These are phyloP conservation scores for Malachius bipustulatus DNA, from an alignment of 2,888 invertebrate species.

Conservation along the genomic window DNA sequence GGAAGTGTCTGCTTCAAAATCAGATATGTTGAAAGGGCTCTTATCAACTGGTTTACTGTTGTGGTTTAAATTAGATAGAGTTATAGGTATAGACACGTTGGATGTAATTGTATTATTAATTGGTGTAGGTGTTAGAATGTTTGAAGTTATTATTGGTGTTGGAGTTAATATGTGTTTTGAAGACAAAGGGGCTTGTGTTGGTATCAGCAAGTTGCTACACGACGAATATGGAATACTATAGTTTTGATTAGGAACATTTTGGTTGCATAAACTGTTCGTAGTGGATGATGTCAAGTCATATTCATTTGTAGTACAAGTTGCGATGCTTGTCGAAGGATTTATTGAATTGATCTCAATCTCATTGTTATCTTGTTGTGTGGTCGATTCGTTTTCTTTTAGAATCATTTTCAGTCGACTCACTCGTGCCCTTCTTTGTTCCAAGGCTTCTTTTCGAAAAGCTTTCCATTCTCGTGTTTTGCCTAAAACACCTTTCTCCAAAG, in stretches of 20 bases:
- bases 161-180: conserved; percentile 10
- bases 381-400: conserved; percentile 30
- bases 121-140: conserved; percentile 28
- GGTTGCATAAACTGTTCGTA: neutral
- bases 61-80: conserved; percentile 22
- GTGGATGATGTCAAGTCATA: neutral
- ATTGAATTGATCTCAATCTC: conserved; percentile 16
- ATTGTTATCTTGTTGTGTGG: conserved; percentile 19
- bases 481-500: conserved; percentile 59
- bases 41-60: conserved; percentile 24
- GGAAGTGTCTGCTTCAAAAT: conserved; percentile 85
- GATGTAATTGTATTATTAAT: conserved; percentile 28
- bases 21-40: conserved; percentile 47
- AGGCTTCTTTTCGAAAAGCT: conserved; percentile 49
- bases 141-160: too few relatives aligned
- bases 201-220: conserved; percentile 19
- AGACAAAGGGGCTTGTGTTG: conserved; percentile 24
- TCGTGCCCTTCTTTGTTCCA: conserved; percentile 43
- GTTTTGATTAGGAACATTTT: neutral
- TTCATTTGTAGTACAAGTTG: conserved; percentile 6
- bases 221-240: neutral
- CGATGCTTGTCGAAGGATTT: conserved; percentile 5
- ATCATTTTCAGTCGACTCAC: conserved; percentile 38
- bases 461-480: conserved; percentile 61
- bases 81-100: conserved; percentile 38